Percentiles rank a stretch among this genome's conserved stretches.
Conservation (phyloP, 2,113 vertebrate species). For the Melanerpes formicivorus region DNA sequence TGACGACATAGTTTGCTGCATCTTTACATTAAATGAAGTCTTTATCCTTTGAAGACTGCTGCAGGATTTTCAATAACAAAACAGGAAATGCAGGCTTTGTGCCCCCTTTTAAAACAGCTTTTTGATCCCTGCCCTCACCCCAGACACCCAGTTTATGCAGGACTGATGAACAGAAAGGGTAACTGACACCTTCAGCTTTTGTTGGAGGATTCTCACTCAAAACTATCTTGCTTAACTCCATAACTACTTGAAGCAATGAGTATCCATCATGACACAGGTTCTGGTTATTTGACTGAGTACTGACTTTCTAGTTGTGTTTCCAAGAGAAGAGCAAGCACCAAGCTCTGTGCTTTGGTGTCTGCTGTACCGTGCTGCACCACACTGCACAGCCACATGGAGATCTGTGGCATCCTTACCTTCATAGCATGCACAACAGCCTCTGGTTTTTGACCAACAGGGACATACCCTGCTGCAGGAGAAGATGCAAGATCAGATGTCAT, state of each 20-base stretch:
- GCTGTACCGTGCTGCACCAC: not conserved
- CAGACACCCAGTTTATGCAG: accelerated
- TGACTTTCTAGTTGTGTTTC: not conserved
- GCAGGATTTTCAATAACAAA: not conserved
- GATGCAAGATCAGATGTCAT: constrained; percentile 83
- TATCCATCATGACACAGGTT: not conserved
- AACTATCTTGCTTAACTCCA: not conserved
- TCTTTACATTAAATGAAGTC: not conserved
- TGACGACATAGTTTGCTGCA: not conserved
- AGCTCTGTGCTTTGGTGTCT: not conserved
- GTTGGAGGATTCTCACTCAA: not conserved
- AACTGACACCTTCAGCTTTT: not conserved
- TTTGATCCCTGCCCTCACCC: not conserved
- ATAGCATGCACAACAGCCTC: constrained; percentile 95
- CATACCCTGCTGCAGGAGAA: constrained; percentile 83
- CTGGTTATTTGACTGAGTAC: not conserved
- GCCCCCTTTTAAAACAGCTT: not conserved
- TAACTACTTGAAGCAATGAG: not conserved
- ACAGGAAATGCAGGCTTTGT: not conserved
- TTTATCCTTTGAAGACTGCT: not conserved
- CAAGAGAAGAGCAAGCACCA: not conserved
- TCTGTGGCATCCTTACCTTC: constrained; percentile 81
- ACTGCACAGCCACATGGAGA: not conserved
- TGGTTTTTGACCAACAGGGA: constrained; percentile 89
- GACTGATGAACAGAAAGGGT: not conserved